These are phyloP conservation scores for Archaeoteleia sp. DNA, from an alignment of 2,888 invertebrate genomes.

Conservation along the genomic window DNA sequence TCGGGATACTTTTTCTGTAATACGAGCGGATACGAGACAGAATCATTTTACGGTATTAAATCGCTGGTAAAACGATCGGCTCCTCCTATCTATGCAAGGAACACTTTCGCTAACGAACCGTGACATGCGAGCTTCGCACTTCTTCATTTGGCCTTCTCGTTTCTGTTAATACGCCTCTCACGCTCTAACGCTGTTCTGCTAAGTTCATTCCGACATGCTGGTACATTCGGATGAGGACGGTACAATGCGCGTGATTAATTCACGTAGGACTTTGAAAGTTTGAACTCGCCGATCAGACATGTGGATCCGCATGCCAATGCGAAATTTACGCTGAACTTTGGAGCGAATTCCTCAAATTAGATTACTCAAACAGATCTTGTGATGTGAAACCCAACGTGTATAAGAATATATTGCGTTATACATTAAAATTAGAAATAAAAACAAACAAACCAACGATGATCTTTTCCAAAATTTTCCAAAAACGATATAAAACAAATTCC, in stretches of 20 bases:
- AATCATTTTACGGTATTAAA: slow-evolving; percentile 11
- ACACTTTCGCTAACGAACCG: slow-evolving; percentile 47
- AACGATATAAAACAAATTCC: too few relatives aligned
- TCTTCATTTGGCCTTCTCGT: slow-evolving; percentile 34
- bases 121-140: slow-evolving; percentile 40
- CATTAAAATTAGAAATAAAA: too few relatives aligned
- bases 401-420: too few relatives aligned
- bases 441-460: too few relatives aligned
- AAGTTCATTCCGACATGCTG: slow-evolving; percentile 47
- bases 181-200: slow-evolving; percentile 45
- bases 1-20: background rate
- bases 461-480: too few relatives aligned
- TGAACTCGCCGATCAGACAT: slow-evolving; percentile 45
- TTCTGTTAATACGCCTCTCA: slow-evolving; percentile 41
- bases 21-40: slow-evolving; percentile 3
- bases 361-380: too few relatives aligned
- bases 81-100: slow-evolving; percentile 27
- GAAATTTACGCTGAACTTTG: slow-evolving; percentile 38
- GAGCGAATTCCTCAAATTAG: slow-evolving; percentile 37
- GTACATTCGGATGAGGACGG: slow-evolving; percentile 41
- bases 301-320: slow-evolving; percentile 44
- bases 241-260: slow-evolving; percentile 46
- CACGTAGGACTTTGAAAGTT: slow-evolving; percentile 47
- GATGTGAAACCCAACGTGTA: too few relatives aligned
- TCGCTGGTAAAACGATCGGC: slow-evolving; percentile 19